These are phyloP conservation scores for Pyrgus malvae DNA, from an alignment of 2,888 invertebrate genomes.

Conservation along the genomic window DNA sequence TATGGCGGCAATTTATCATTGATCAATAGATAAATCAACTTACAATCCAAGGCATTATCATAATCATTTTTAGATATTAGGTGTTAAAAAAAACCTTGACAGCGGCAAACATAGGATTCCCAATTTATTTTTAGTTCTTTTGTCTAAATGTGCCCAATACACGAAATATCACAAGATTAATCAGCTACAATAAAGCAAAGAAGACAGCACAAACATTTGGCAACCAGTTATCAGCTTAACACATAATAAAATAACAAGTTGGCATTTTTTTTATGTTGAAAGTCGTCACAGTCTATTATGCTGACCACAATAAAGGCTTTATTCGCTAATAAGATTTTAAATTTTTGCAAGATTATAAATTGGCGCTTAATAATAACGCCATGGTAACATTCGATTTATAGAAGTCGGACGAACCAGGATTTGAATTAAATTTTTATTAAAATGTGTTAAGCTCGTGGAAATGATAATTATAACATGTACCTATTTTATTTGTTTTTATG, in stretches of 20 bases:
- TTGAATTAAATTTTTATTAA: no score
- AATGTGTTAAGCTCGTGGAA: no score
- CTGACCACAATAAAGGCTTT: background rate
- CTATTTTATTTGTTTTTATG: no score
- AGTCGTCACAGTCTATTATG: conserved; percentile 11
- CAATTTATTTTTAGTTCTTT: background rate
- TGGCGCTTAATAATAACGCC: background rate
- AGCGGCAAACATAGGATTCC: background rate
- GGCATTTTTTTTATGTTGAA: conserved; percentile 19
- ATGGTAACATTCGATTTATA: conserved; percentile 1
- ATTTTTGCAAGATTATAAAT: conserved; percentile 2
- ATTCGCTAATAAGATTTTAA: conserved; percentile 8
- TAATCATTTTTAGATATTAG: no score
- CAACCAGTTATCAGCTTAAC: conserved; percentile 38
- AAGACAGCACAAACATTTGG: conserved; percentile 38
- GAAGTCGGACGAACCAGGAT: background rate
- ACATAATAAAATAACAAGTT: conserved; percentile 37
- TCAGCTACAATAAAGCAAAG: conserved; percentile 40
- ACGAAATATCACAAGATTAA: conserved; percentile 45
- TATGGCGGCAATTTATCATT: no score
- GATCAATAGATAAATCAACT: no score
- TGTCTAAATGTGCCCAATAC: conserved; percentile 9
- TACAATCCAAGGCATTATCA: no score
- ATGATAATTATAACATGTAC: no score
- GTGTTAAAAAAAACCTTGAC: background rate